Evolutionary conservation across 2,113 vertebrate genomes (phyloP).

Genomic region (Athene cunicularia): DNA sequence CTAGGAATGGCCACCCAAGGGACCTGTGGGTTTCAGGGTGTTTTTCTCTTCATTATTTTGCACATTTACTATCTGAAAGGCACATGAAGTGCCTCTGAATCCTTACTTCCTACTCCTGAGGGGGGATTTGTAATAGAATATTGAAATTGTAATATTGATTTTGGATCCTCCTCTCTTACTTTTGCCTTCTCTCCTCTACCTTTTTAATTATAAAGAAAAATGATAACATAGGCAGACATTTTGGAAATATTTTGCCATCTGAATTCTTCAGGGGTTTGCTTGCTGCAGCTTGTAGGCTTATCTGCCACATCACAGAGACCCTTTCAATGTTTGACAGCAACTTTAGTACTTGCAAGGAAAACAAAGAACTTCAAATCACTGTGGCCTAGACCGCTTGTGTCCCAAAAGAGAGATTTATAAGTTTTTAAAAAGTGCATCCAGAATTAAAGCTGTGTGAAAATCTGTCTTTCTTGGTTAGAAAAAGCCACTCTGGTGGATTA

Average conservation of each 20-base stretch:
- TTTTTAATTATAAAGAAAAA: not conserved
- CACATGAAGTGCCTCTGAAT: not conserved
- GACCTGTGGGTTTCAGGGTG: not conserved
- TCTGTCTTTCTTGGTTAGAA: not conserved
- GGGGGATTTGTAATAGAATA: not conserved
- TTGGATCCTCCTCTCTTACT: not conserved
- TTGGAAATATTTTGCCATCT: not conserved
- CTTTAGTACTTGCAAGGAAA: not conserved
- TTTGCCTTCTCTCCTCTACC: not conserved
- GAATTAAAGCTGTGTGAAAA: slow-evolving; percentile 6
- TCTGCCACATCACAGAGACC: slow-evolving; percentile 11
- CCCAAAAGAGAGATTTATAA: not conserved
- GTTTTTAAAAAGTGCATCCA: not conserved
- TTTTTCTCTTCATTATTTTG: not conserved
- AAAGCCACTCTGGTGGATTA: not conserved
- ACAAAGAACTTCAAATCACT: not conserved
- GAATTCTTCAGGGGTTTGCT: not conserved
- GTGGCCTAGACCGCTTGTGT: not conserved
- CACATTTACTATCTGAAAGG: not conserved
- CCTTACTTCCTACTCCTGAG: not conserved
- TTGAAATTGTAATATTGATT: not conserved
- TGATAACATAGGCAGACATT: not conserved
- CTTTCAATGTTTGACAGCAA: not conserved
- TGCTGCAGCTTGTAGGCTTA: slow-evolving; percentile 1
- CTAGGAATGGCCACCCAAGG: not conserved